Evolutionary conservation across 2,113 vertebrate species (phyloP).

Genomic region (Tachycineta bicolor): DNA sequence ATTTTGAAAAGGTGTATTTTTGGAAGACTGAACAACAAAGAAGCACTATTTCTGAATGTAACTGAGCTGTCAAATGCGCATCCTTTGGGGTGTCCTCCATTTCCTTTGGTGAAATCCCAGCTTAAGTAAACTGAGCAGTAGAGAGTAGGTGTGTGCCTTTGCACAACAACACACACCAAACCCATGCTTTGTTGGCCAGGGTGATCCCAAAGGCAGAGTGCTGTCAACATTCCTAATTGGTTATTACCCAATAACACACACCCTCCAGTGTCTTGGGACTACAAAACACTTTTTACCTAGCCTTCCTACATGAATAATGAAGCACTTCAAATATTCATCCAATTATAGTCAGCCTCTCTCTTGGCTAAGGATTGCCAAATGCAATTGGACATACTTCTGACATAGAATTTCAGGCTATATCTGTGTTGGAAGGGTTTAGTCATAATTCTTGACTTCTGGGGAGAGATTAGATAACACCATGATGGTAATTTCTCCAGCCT

Average conservation of each 20-base stretch:
- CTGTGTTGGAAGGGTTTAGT: constrained; percentile 46
- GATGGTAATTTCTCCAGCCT: constrained; percentile 31
- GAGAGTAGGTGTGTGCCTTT: constrained; percentile 49
- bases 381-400: constrained; percentile 58
- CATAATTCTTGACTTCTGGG: constrained; percentile 53
- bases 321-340: constrained; percentile 51
- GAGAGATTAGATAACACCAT: constrained; percentile 35
- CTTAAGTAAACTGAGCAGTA: constrained; percentile 53
- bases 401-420: constrained; percentile 53
- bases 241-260: constrained; percentile 61
- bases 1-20: not conserved
- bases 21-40: not conserved
- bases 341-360: constrained; percentile 35
- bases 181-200: constrained; percentile 12
- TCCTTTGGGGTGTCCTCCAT: not conserved
- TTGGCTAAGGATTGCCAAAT: constrained; percentile 54
- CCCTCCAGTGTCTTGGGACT: constrained; percentile 62
- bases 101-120: constrained; percentile 43
- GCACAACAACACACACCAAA: constrained; percentile 45
- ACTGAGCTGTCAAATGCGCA: not conserved
- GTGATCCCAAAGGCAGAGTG: constrained; percentile 24
- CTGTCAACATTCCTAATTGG: constrained; percentile 54
- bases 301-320: constrained; percentile 62
- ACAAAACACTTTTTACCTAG: constrained; percentile 59
- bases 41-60: not conserved